Conservation (phyloP, 1,140 invertebrate species). For the Scaptomyza hsui region DNA sequence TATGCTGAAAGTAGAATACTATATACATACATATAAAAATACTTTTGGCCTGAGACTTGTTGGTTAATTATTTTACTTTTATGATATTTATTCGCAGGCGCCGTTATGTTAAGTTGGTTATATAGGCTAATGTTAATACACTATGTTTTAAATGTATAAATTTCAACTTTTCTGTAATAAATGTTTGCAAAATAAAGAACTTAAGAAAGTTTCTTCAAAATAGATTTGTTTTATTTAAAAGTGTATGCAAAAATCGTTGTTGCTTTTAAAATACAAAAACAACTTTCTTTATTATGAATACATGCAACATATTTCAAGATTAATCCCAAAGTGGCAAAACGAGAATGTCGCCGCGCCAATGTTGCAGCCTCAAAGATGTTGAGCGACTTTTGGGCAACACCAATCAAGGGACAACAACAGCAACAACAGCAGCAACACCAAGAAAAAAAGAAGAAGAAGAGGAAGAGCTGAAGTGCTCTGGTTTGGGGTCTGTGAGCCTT, state of each 20-base stretch:
- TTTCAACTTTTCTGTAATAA: not conserved
- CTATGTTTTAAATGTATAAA: not conserved
- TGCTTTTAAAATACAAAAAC: not conserved
- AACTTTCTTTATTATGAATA: conserved; percentile 63
- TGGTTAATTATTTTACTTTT: conserved; percentile 37
- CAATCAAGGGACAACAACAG: conserved; percentile 19
- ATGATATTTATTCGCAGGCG: not conserved
- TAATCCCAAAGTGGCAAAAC: conserved; percentile 81
- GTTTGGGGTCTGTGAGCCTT: conserved; percentile 41
- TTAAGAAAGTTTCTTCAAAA: not conserved
- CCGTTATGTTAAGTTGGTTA: not conserved
- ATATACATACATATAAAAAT: no score
- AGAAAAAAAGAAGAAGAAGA: no score
- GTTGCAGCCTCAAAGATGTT: conserved; percentile 59
- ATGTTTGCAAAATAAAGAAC: not conserved
- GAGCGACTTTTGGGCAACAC: conserved; percentile 64
- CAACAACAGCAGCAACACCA: conserved; percentile 47
- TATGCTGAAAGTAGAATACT: conserved; percentile 71
- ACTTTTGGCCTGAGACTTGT: conserved; percentile 13
- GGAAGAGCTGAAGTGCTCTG: conserved; percentile 47
- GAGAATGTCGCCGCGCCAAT: conserved; percentile 74
- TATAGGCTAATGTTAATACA: not conserved
- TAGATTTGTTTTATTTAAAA: no score
- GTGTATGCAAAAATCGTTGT: conserved; percentile 26
- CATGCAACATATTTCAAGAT: conserved; percentile 68